Conservation (phyloP, 2,797 vertebrate genomes). For the Rachycentron canadum region DNA sequence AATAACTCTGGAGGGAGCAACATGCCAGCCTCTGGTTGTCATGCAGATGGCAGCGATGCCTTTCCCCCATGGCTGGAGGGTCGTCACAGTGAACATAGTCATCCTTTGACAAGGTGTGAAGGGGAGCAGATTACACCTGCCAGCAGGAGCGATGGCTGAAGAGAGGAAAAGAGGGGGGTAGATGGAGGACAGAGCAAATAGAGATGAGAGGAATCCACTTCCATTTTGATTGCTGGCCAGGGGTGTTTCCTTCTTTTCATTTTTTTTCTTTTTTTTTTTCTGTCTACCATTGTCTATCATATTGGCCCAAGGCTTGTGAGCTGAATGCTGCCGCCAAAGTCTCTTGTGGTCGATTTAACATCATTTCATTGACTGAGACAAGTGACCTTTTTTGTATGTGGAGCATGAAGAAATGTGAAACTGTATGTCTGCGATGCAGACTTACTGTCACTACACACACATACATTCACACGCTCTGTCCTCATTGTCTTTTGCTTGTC, state of each 20-base stretch:
- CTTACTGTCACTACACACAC: constrained; percentile 43
- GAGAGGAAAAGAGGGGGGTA: constrained; percentile 48
- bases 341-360: constrained; percentile 78
- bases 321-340: constrained; percentile 60
- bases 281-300: constrained; percentile 57
- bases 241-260: constrained; percentile 48
- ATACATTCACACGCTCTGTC: constrained; percentile 21
- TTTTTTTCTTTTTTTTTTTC: constrained; percentile 22
- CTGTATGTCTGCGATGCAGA: constrained; percentile 45
- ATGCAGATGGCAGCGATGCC: constrained; percentile 40
- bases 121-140: constrained; percentile 82
- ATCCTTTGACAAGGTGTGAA: constrained; percentile 78
- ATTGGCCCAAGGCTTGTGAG: constrained; percentile 54
- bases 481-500: constrained; percentile 55
- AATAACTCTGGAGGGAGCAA: constrained; percentile 54
- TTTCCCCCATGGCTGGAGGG: constrained; percentile 61
- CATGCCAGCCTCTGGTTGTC: constrained; percentile 60
- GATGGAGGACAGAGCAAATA: constrained; percentile 61
- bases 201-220: constrained; percentile 71
- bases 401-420: constrained; percentile 76
- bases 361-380: constrained; percentile 76
- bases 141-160: constrained; percentile 67
- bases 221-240: constrained; percentile 69
- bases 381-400: constrained; percentile 82
- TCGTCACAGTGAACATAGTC: constrained; percentile 62